Conservation (phyloP, 2,888 invertebrate genomes). For the Thera obeliscata region DNA sequence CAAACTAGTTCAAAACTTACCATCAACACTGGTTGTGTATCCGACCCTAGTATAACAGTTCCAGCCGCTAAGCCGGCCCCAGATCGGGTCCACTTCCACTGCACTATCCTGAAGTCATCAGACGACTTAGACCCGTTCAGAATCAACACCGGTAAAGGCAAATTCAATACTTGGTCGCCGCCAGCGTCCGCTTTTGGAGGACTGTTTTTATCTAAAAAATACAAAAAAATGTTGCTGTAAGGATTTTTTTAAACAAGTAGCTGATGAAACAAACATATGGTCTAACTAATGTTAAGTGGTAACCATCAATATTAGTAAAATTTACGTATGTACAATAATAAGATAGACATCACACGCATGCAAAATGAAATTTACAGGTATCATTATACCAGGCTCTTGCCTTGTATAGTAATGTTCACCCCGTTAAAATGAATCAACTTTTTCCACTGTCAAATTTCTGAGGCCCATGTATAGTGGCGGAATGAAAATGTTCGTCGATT, state of each 20-base stretch:
- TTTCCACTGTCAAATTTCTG: no score
- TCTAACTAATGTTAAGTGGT: no score
- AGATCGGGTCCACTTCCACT: constrained; percentile 93
- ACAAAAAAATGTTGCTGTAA: neutral
- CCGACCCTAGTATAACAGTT: constrained; percentile 90
- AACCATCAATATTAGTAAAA: constrained; percentile 7
- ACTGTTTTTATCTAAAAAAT: constrained; percentile 91
- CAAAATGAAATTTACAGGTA: neutral
- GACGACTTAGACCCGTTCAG: constrained; percentile 93
- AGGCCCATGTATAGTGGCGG: no score
- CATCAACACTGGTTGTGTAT: constrained; percentile 89
- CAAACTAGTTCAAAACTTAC: constrained; percentile 45
- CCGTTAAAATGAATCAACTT: no score
- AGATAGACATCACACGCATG: constrained; percentile 4
- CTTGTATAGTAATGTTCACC: no score
- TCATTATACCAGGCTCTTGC: no score
- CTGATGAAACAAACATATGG: no score
- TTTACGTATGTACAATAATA: neutral
- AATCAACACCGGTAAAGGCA: constrained; percentile 90
- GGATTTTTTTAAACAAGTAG: no score
- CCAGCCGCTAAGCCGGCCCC: constrained; percentile 93
- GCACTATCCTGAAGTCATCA: constrained; percentile 93
- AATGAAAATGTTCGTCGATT: no score
- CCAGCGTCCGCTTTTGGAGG: constrained; percentile 95
- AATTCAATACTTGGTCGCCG: constrained; percentile 90